A percentile compares a stretch with the other conserved stretches of the same genome.
These are phyloP conservation scores for Amphipoea lucens DNA, from an alignment of 2,888 invertebrate genomes.

Conservation along the genomic window DNA sequence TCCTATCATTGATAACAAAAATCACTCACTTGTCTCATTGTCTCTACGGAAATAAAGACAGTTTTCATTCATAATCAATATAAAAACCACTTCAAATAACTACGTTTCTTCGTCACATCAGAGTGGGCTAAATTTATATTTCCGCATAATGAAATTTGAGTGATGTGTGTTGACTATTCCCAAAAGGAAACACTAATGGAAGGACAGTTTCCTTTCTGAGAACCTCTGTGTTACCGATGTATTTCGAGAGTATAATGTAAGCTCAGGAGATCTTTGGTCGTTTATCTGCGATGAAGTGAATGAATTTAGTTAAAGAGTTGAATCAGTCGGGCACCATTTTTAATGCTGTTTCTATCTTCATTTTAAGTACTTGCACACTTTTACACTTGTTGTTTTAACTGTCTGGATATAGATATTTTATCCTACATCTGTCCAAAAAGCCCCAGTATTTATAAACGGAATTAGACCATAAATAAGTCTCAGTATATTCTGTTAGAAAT, in stretches of 20 bases:
- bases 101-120: constrained; percentile 55
- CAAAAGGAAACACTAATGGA: constrained; percentile 78
- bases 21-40: constrained; percentile 24
- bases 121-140: constrained; percentile 73
- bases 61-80: constrained; percentile 57
- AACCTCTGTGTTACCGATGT: constrained; percentile 69
- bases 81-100: constrained; percentile 60
- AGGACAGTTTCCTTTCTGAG: constrained; percentile 77
- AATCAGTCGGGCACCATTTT: not conserved
- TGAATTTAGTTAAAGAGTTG: not conserved
- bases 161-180: constrained; percentile 75
- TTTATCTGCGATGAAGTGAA: constrained; percentile 20
- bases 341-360: not conserved
- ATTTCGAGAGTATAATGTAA: constrained; percentile 70
- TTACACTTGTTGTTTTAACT: not conserved
- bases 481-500: too few relatives aligned
- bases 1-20: constrained; percentile 22
- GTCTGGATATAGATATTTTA: not conserved
- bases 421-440: not conserved
- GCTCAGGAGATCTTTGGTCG: constrained; percentile 37
- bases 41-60: constrained; percentile 22
- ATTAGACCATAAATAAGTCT: not conserved
- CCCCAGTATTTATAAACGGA: not conserved
- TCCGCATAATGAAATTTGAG: constrained; percentile 75
- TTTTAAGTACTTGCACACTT: not conserved